Base-by-base conservation (phyloP, 2,797 vertebrate species). In the Manis crassicaudata region DNA sequence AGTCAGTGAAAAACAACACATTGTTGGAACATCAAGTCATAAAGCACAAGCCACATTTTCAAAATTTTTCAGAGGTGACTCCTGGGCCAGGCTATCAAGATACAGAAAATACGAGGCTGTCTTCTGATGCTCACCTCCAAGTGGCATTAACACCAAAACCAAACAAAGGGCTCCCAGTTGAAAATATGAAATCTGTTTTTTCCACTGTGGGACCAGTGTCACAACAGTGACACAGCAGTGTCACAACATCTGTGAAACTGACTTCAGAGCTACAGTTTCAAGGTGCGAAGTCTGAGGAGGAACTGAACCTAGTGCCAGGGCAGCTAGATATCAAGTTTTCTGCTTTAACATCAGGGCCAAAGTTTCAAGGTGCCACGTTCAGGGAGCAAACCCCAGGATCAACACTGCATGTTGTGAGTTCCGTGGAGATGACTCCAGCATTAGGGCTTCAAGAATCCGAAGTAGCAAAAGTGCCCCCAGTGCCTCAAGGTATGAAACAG, bases 351-450 rank as follows among this genome's bases (percentile, higher is more conserved):
- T 84, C 63, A 83, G 89, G 46, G 13, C 68, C 81, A 93, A 95
- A 93, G 16, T 50, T 94, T 92, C 95, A 94, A 80, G 83, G 23
- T 84, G 54, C 90, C 88, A 92, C 37, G 94, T 93, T 79, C 82
- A 68, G 46, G 60, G 32, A 88, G 4, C 80, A 90, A 87, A 75
- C 9, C 17, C 87, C 21, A 62, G 63, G 23, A 83, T 70, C 93
- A 43, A 10, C 43, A 20, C 65, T 90, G 95, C 27, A 68, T 52
- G 20, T 46, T 76, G 16, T 37, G 32, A 95, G 87, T 81, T 92
- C 83, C 72, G n/a, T 52, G 23, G 62, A 35, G 35, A 23, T 54
- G 43, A 81, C 40, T 89, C 56, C 67, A 93, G 87, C 92, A 20
- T 90, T 93, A 84, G 83, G 54, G 21, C 35, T 72, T 29, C 76